phyloP scores from a whole-genome alignment of 1,140 invertebrate species.

The Drosophila rufa region DNA sequence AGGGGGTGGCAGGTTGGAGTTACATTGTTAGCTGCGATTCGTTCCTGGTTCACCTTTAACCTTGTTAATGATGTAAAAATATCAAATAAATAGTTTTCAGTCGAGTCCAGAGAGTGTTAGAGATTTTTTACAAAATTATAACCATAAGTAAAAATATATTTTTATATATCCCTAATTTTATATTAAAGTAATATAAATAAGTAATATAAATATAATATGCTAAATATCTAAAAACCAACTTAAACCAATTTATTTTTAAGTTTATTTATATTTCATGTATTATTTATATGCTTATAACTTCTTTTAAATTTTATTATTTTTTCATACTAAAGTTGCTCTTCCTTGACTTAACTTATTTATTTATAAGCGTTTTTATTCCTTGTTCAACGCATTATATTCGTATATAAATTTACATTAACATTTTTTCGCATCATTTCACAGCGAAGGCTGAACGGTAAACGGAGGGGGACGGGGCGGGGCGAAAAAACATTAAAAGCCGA shows the following conservation, averaged over 20 bases:
- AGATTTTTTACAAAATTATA: background rate
- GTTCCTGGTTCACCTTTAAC: background rate
- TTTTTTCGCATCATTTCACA: slow-evolving; percentile 76
- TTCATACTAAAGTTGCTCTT: background rate
- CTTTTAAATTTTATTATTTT: no score
- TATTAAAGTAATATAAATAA: no score
- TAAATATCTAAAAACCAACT: no score
- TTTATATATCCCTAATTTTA: no score
- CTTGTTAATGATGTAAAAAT: background rate
- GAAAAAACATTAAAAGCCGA: slow-evolving; percentile 55
- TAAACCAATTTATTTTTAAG: no score
- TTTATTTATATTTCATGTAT: no score
- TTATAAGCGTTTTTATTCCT: slow-evolving; percentile 66
- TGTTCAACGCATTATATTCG: slow-evolving; percentile 71
- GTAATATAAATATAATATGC: no score
- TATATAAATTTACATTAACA: slow-evolving; percentile 82
- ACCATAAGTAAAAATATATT: background rate
- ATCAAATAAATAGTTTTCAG: background rate
- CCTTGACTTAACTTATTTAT: slow-evolving; percentile 52
- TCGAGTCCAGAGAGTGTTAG: background rate
- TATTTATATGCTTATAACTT: no score
- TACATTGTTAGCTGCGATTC: background rate
- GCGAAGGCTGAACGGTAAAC: background rate
- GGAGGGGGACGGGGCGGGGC: background rate
- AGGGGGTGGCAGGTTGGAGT: slow-evolving; percentile 5